These are phyloP conservation scores for Pseudotriccus pelzelni DNA, from an alignment of 2,797 vertebrate genomes.

Conservation along the genomic window DNA sequence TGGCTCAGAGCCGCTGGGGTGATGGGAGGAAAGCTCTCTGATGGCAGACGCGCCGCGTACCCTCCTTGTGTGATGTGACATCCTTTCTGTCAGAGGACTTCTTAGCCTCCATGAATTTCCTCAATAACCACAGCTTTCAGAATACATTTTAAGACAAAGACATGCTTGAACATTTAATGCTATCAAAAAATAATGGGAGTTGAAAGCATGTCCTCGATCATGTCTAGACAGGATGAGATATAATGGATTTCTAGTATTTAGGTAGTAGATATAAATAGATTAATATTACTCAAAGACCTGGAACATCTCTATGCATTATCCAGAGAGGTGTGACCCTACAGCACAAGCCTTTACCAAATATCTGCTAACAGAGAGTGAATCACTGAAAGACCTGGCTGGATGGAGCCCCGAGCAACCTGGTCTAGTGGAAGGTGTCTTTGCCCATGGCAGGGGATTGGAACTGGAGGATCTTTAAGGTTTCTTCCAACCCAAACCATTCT, in stretches of 20 bases:
- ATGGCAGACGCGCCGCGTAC: background rate
- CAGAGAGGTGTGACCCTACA: background rate
- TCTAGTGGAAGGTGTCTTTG: background rate
- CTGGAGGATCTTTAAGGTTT: background rate
- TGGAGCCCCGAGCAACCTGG: background rate
- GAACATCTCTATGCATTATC: background rate
- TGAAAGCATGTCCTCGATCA: constrained; percentile 50
- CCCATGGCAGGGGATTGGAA: background rate
- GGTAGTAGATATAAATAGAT: constrained; percentile 37
- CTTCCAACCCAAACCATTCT: background rate
- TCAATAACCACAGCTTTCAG: constrained; percentile 35
- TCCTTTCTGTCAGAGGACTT: background rate
- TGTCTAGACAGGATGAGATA: constrained; percentile 32
- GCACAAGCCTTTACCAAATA: background rate
- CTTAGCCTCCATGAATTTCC: background rate
- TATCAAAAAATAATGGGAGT: background rate
- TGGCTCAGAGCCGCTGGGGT: background rate
- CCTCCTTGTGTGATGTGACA: background rate
- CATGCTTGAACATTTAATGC: constrained; percentile 46
- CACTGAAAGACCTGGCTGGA: background rate
- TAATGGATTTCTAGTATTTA: constrained; percentile 31
- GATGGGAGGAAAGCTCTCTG: background rate
- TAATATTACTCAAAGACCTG: constrained; percentile 21
- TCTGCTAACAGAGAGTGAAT: background rate
- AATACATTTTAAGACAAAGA: constrained; percentile 53